phyloP scores from a whole-genome alignment of 2,797 vertebrate species.

The Tamandua tetradactyla region DNA sequence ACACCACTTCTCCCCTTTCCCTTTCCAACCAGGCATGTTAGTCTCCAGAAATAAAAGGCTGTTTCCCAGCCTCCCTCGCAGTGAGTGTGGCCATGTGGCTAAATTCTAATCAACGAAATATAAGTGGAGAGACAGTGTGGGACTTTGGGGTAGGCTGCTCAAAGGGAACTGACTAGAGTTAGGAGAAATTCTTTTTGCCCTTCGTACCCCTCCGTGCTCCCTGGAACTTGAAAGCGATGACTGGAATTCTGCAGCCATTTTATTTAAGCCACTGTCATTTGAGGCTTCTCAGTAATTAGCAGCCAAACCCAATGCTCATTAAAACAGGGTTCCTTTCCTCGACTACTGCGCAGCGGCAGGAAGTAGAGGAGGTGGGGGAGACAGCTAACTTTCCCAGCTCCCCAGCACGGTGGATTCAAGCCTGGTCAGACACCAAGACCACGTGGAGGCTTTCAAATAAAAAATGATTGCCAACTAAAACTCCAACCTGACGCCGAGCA shows the following conservation, averaged over 20 bases:
- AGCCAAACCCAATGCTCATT: not conserved
- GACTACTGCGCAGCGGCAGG: not conserved
- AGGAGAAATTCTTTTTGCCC: not conserved
- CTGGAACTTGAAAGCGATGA: not conserved
- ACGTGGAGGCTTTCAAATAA: not conserved
- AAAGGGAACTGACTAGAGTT: not conserved
- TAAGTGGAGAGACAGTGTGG: not conserved
- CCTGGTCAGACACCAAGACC: not conserved
- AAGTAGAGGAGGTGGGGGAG: not conserved
- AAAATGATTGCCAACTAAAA: not conserved
- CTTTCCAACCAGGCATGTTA: not conserved
- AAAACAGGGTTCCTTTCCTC: not conserved
- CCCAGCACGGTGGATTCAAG: not conserved
- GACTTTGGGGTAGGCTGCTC: not conserved
- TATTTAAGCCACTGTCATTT: not conserved
- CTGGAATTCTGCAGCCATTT: not conserved
- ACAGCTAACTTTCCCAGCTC: not conserved
- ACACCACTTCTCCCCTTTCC: not conserved
- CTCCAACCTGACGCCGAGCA: not conserved
- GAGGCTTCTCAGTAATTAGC: not conserved
- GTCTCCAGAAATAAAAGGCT: not conserved
- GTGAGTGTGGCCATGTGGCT: not conserved
- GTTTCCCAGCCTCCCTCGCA: not conserved
- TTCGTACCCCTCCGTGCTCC: not conserved
- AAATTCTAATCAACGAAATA: not conserved